Evolutionary conservation across 92 coral and sea anemone species (phyloP).

Genomic region (Zoanthus sociatus): DNA sequence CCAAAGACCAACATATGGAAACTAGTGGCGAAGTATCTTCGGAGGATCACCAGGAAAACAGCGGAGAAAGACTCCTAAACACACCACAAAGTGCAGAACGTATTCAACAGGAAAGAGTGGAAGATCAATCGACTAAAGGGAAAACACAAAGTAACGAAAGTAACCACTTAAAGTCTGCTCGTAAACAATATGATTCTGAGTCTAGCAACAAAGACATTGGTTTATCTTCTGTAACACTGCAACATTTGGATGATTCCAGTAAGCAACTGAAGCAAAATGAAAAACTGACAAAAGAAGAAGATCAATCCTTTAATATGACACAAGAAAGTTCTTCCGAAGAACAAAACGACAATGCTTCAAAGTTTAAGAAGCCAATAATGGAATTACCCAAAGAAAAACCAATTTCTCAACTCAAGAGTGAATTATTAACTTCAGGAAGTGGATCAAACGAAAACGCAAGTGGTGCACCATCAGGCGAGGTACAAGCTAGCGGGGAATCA

Average conservation of each 20-base stretch:
- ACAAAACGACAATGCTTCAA: neutral
- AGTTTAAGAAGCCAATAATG: neutral
- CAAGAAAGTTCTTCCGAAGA: neutral
- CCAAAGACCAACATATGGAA: neutral
- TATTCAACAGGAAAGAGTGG: neutral
- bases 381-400: neutral
- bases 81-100: neutral
- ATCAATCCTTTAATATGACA: neutral
- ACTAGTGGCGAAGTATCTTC: neutral
- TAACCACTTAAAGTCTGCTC: neutral
- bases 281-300: neutral
- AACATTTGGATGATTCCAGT: conserved; percentile 20
- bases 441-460: neutral
- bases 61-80: too few species aligned
- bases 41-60: neutral
- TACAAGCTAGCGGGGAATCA: neutral
- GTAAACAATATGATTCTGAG: neutral
- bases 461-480: neutral
- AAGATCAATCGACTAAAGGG: neutral
- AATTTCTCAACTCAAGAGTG: neutral
- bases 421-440: conserved; percentile 9
- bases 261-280: neutral
- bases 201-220: neutral
- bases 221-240: neutral
- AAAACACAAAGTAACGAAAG: neutral